Base-by-base conservation (phyloP, 2,113 vertebrate genomes). In the Pithys albifrons region DNA sequence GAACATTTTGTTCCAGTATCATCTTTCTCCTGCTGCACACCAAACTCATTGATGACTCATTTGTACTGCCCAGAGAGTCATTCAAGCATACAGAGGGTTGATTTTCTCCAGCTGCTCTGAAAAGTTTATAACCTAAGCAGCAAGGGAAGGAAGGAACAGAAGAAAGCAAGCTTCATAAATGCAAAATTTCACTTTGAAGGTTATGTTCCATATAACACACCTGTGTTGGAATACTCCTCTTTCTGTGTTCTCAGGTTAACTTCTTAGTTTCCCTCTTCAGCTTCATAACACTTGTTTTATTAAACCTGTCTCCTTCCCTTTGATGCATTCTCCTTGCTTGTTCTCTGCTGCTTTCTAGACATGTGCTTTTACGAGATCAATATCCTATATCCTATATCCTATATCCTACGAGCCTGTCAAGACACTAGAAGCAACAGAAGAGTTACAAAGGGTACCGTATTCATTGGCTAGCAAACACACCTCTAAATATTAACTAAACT, bases 11-110 rank as follows among this genome's bases (percentile, higher is more conserved):
- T 85, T 88, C 80, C 45, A 65, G 52, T 64, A 75, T 89, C 80
- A 41, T 92, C 70, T 78, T 84, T 89, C 80, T 96, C 85, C 51
- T 74, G 59, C 85, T 94, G 51, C 64, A 85, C 85, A n/a, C 91
- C 93, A 62, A 93, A 95, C 24, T 90, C 89, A 90, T 74, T 93
- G 71, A 95, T 96, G 91, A 95, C 78, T 95, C 89, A 95, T 93
- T 85, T 96, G 43, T 90, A 88, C 88, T 91, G 71, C 85, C 78
- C 93, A 90, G 78, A 93, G 91, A 96, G 71, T 73, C 29, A 4
- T 93, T 91, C 78, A 94, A 70, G 59, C 64, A 67, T 88, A 90
- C 19, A 93, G 19, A 90, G 55, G 29, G 67, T 28, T 90, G 74
- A 95, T 85, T 90, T 96, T 82, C 43, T 85, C 81, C 91, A 95